These are phyloP conservation scores for Drosophila suzukii DNA, from an alignment of 1,140 invertebrate species.

Conservation along the genomic window DNA sequence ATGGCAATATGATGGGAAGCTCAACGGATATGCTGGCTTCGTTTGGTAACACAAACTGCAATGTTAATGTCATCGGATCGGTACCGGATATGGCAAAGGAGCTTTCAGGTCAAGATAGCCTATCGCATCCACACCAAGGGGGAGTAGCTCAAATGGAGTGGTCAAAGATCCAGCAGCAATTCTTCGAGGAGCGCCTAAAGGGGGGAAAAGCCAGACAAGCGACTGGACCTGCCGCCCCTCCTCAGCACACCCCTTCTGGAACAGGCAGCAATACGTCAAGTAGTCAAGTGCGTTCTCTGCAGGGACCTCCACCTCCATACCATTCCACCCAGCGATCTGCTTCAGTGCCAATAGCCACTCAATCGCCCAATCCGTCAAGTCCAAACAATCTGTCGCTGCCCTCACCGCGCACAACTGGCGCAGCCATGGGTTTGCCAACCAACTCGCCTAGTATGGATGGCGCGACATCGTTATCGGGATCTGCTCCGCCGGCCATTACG, in stretches of 20 bases:
- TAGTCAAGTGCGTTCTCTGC: slow-evolving; percentile 85
- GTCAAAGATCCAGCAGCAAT: slow-evolving; percentile 94
- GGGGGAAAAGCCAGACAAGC: slow-evolving; percentile 45
- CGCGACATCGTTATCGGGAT: slow-evolving; percentile 2
- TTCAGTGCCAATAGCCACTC: slow-evolving; percentile 92
- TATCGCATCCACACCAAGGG: slow-evolving; percentile 84
- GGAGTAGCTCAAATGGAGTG: slow-evolving; percentile 88
- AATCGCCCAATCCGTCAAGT: slow-evolving; percentile 89
- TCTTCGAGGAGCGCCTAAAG: slow-evolving; percentile 89
- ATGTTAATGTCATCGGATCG: slow-evolving; percentile 23
- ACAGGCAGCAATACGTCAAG: slow-evolving; percentile 7
- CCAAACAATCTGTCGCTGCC: slow-evolving; percentile 90
- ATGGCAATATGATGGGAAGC: slow-evolving; percentile 42
- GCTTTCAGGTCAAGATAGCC: slow-evolving; percentile 59
- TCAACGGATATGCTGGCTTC: slow-evolving; percentile 53
- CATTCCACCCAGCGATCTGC: slow-evolving; percentile 92
- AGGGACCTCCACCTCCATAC: slow-evolving; percentile 95
- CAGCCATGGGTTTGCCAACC: slow-evolving; percentile 84
- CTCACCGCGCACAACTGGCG: slow-evolving; percentile 89
- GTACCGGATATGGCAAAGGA: slow-evolving; percentile 35
- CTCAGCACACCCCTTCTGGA: slow-evolving; percentile 16
- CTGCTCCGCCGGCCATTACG: slow-evolving; percentile 16
- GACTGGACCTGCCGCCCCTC: slow-evolving; percentile 16
- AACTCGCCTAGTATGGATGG: slow-evolving; percentile 87
- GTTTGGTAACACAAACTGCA: slow-evolving; percentile 49